phyloP scores from a whole-genome alignment of 2,888 invertebrate genomes.

The Ornithoptera alexandrae region DNA sequence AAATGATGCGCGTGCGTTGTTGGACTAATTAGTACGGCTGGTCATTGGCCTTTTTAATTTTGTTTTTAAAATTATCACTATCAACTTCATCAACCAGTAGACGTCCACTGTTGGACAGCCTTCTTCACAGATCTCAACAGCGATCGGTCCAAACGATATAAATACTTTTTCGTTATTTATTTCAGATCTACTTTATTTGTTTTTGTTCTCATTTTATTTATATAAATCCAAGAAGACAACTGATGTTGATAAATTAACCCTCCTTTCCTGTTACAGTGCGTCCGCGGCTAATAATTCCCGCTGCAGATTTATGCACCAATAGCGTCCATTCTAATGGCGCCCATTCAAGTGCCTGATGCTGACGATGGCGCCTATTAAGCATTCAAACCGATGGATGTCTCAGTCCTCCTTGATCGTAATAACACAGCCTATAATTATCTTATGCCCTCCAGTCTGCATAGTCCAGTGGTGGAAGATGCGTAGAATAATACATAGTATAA shows the following conservation, averaged over 20 bases:
- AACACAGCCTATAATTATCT: slow-evolving; percentile 34
- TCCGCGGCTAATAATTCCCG: slow-evolving; percentile 6
- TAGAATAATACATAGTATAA: slow-evolving; percentile 33
- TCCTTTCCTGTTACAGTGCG: not conserved
- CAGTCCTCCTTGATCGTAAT: slow-evolving; percentile 29
- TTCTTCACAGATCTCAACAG: too few species aligned
- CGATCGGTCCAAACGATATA: too few species aligned
- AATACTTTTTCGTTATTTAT: too few species aligned
- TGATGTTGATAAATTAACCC: slow-evolving; percentile 1
- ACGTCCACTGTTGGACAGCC: not conserved
- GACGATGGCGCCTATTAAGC: slow-evolving; percentile 30
- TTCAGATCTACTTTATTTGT: not conserved
- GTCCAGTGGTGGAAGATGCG: slow-evolving; percentile 36
- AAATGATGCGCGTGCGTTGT: slow-evolving; percentile 34
- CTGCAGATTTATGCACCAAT: slow-evolving; percentile 13
- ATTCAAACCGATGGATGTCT: slow-evolving; percentile 25
- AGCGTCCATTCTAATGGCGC: slow-evolving; percentile 17
- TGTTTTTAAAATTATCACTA: too few species aligned
- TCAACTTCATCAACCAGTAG: too few species aligned
- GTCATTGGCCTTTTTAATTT: slow-evolving; percentile 30
- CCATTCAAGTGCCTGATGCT: slow-evolving; percentile 21
- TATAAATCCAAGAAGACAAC: not conserved
- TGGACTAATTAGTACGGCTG: slow-evolving; percentile 20
- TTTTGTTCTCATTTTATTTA: not conserved
- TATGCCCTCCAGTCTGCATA: slow-evolving; percentile 37